These are phyloP conservation scores for Homarus americanus DNA, from an alignment of 1,140 invertebrate species.

Conservation along the genomic window DNA sequence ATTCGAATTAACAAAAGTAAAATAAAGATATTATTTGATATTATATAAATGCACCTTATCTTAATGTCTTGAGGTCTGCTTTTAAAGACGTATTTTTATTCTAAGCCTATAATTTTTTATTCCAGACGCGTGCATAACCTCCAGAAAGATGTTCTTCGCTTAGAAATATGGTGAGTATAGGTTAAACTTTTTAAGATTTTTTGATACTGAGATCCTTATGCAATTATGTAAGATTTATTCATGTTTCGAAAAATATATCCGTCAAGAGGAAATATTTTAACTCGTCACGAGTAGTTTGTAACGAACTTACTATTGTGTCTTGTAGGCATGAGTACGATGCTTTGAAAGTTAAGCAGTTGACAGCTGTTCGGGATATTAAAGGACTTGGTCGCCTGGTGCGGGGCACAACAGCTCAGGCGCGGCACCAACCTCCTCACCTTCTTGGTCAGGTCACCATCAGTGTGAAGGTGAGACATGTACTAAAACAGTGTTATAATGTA, in stretches of 20 bases:
- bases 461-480: constrained; percentile 27
- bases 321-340: constrained; percentile 57
- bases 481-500: no score
- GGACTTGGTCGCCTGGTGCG: constrained; percentile 30
- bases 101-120: neutral
- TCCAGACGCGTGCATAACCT: constrained; percentile 41
- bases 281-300: no score
- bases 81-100: no score
- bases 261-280: no score
- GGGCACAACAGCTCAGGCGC: constrained; percentile 56
- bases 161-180: constrained; percentile 32
- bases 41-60: no score
- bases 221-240: no score
- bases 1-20: no score
- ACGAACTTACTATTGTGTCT: no score
- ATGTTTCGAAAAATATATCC: no score
- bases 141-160: constrained; percentile 15
- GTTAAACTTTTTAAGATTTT: neutral
- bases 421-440: constrained; percentile 41
- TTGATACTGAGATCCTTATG: no score
- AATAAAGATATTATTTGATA: no score
- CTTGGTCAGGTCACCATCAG: constrained; percentile 47
- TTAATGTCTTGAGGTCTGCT: no score
- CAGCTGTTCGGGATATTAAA: constrained; percentile 55
- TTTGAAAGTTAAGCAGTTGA: constrained; percentile 41